Conservation (phyloP, 2,113 vertebrate genomes). For the Macquaria australasica region DNA sequence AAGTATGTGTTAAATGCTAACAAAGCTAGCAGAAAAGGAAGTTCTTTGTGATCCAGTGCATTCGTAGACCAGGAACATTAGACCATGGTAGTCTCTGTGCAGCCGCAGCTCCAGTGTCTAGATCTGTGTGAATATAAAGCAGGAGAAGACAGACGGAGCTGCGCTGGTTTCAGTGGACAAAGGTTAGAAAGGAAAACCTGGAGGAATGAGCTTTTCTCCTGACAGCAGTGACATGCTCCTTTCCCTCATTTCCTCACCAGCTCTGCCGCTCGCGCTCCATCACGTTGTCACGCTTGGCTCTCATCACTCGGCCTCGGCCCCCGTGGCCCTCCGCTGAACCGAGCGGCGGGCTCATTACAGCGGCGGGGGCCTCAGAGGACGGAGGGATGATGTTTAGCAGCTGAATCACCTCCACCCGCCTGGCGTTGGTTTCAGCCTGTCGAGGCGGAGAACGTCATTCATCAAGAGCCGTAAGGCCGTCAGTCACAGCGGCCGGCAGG, state of each 20-base stretch:
- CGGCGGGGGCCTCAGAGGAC: conserved; percentile 38
- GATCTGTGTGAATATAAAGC: conserved; percentile 35
- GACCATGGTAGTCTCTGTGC: no score
- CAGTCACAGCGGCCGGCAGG: conserved; percentile 55
- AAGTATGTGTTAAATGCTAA: no score
- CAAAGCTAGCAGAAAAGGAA: no score
- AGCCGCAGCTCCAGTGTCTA: no score
- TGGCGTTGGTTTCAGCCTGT: conserved; percentile 62
- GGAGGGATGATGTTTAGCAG: conserved; percentile 63
- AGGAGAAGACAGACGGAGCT: conserved; percentile 32
- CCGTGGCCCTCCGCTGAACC: conserved; percentile 64
- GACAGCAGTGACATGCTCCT: conserved; percentile 45
- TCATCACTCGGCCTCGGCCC: conserved; percentile 57
- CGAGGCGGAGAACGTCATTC: conserved; percentile 57
- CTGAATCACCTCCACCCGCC: conserved; percentile 58
- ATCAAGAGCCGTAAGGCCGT: conserved; percentile 66
- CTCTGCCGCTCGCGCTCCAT: conserved; percentile 49
- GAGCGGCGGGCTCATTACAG: conserved; percentile 63
- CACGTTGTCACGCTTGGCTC: conserved; percentile 56
- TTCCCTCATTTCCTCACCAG: conserved; percentile 59
- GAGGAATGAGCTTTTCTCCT: conserved; percentile 41
- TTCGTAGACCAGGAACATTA: no score
- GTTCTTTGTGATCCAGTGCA: background rate
- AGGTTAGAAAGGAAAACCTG: conserved; percentile 47
- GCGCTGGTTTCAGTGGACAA: conserved; percentile 4